Conservation (phyloP, 2,113 vertebrate genomes). For the Cephalopterus ornatus region DNA sequence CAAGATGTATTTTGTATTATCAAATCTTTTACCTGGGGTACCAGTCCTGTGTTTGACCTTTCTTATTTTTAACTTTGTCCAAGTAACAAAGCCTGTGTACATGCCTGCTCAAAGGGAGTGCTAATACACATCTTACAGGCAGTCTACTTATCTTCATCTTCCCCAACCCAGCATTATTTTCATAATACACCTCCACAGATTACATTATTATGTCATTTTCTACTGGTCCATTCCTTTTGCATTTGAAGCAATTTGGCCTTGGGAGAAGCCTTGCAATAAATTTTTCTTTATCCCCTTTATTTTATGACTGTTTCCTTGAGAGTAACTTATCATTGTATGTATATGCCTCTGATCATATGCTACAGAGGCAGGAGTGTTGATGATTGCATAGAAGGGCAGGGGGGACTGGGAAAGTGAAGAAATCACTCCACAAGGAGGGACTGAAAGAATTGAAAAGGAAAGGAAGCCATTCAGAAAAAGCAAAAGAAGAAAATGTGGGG, state of each 20-base stretch:
- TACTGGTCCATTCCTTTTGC: neutral
- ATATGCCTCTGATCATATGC: neutral
- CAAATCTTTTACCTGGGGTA: neutral
- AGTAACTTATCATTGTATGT: neutral
- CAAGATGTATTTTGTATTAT: neutral
- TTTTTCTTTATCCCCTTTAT: neutral
- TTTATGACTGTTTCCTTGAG: neutral
- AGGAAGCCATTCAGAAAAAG: neutral
- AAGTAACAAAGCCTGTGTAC: neutral
- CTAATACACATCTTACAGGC: accelerated
- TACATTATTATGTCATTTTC: neutral
- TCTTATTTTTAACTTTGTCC: neutral
- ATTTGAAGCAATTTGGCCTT: neutral
- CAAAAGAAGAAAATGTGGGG: neutral
- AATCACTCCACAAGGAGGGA: neutral
- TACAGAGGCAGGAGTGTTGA: neutral
- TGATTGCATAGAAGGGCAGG: neutral
- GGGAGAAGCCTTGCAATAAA: neutral
- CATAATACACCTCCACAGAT: neutral
- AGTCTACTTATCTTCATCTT: neutral
- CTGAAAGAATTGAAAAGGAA: neutral
- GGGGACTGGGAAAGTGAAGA: neutral
- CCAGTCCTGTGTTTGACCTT: neutral
- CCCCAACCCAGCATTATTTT: neutral
- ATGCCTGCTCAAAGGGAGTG: neutral